Conservation (phyloP, 2,113 vertebrate genomes). For the Eublepharis macularius region DNA sequence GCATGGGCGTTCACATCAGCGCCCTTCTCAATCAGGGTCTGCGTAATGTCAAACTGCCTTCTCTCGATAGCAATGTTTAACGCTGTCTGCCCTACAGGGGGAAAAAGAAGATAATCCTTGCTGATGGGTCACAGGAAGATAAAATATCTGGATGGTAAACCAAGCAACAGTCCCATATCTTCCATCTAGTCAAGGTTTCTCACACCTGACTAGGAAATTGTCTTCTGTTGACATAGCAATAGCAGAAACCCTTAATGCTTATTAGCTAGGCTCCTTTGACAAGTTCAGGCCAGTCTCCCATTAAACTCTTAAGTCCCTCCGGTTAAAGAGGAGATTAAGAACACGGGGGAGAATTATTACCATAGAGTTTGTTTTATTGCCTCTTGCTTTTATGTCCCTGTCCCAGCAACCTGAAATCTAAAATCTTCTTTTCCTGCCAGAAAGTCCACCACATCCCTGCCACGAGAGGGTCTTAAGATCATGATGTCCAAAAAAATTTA, state of each 20-base stretch:
- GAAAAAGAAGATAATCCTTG: neutral
- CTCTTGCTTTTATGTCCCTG: no score
- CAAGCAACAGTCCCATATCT: no score
- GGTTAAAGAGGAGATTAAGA: no score
- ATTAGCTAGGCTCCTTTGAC: neutral
- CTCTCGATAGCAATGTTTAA: constrained; percentile 83
- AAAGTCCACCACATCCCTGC: no score
- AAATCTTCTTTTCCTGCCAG: no score
- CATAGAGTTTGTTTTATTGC: no score
- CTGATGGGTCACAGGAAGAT: neutral
- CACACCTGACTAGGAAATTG: neutral
- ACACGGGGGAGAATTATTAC: no score
- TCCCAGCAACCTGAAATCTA: no score
- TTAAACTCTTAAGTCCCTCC: no score
- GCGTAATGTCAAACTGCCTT: constrained; percentile 76
- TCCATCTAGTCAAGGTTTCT: neutral
- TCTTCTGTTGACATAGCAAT: neutral
- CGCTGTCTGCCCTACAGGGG: constrained; percentile 75
- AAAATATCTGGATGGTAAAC: neutral
- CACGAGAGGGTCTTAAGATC: no score
- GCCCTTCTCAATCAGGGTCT: constrained; percentile 76
- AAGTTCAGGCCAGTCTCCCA: no score
- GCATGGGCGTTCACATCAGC: constrained; percentile 79
- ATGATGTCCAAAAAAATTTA: no score
- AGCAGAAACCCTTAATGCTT: neutral